Percentiles rank a stretch among this genome's conserved stretches.
Conservation (phyloP, 2,113 vertebrate species). For the Petroica traversi region DNA sequence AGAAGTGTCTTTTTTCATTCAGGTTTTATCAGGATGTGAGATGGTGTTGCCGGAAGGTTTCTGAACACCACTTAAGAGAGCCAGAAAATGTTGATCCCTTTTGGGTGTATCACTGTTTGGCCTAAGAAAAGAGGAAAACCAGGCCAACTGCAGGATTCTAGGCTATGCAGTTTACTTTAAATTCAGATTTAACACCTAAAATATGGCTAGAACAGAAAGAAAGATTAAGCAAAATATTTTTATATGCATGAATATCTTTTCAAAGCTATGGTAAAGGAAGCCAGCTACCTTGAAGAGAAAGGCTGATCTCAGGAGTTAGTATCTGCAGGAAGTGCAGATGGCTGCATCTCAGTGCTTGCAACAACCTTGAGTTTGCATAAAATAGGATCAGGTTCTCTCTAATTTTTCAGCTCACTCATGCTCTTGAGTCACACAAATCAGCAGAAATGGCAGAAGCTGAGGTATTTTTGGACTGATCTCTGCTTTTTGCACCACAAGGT, state of each 20-base stretch:
- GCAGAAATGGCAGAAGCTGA: neutral
- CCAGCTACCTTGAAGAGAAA: neutral
- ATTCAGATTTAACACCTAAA: neutral
- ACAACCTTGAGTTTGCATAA: neutral
- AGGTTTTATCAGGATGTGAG: neutral
- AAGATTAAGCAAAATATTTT: neutral
- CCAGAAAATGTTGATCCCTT: neutral
- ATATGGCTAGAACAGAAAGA: neutral
- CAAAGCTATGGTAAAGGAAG: neutral
- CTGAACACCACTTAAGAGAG: neutral
- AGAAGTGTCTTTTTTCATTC: neutral
- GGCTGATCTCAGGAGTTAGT: neutral
- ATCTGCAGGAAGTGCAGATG: neutral
- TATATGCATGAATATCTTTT: neutral
- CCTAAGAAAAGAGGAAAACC: neutral
- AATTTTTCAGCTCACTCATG: neutral
- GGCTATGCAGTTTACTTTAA: neutral
- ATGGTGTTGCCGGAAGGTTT: neutral
- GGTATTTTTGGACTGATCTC: neutral
- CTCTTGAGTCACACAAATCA: neutral
- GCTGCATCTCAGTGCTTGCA: neutral
- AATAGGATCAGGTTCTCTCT: neutral
- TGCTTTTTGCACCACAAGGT: neutral
- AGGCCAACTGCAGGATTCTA: neutral
- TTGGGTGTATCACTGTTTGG: neutral